phyloP scores from a whole-genome alignment of 2,888 invertebrate genomes.

The Cheilosia grossa region DNA sequence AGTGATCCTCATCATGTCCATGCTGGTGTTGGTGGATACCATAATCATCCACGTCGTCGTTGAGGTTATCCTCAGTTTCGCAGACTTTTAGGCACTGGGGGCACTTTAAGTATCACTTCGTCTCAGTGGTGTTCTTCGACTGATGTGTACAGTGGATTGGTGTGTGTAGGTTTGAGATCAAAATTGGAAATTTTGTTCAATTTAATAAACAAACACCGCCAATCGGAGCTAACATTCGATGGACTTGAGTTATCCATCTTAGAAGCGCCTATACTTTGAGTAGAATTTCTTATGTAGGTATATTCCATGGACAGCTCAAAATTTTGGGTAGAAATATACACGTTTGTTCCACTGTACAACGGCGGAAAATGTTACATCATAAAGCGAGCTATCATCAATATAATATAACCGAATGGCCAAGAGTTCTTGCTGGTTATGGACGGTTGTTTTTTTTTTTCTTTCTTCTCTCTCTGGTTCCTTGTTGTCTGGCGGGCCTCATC shows the following conservation, averaged over 20 bases:
- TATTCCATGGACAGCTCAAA: no score
- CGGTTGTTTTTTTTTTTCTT: constrained; percentile 26
- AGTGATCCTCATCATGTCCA: constrained; percentile 34
- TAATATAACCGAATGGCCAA: constrained; percentile 30
- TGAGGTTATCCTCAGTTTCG: constrained; percentile 44
- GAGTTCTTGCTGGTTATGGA: constrained; percentile 42
- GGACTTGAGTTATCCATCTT: no score
- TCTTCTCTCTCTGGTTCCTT: constrained; percentile 54
- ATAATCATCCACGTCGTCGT: constrained; percentile 18
- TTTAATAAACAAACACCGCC: no score
- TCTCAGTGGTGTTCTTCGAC: background rate
- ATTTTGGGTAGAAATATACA: background rate
- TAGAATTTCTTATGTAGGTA: no score
- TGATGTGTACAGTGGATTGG: constrained; percentile 31
- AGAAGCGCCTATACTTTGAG: no score
- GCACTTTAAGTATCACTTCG: constrained; percentile 16
- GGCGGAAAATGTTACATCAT: constrained; percentile 38
- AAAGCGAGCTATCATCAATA: constrained; percentile 36
- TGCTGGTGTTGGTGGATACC: constrained; percentile 12
- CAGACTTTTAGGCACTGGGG: constrained; percentile 57
- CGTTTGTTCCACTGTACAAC: constrained; percentile 11
- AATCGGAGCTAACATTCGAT: no score
- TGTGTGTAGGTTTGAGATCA: background rate
- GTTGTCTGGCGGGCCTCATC: constrained; percentile 60
- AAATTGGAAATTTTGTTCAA: background rate